These are phyloP conservation scores for Poecilia velifera DNA, from an alignment of 2,797 vertebrate genomes.

Conservation along the genomic window DNA sequence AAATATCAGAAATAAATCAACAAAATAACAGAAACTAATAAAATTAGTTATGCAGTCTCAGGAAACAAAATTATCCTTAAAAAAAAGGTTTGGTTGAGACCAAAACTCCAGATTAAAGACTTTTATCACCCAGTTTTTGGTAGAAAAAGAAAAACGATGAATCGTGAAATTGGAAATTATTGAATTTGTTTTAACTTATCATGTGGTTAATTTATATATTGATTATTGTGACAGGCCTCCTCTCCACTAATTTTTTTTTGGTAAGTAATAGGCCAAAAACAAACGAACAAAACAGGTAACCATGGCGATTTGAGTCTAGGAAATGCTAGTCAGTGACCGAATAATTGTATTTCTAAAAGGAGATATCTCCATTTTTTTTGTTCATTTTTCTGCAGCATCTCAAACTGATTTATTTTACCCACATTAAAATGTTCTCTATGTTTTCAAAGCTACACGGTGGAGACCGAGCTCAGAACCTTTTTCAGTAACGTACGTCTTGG, in stretches of 20 bases:
- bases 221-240: no score
- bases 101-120: no score
- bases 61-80: no score
- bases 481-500: background rate
- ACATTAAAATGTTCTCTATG: background rate
- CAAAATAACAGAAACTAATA: no score
- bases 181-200: no score
- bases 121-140: no score
- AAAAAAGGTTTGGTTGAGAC: no score
- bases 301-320: background rate
- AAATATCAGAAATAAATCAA: no score
- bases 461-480: background rate
- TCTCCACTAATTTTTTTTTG: background rate
- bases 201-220: no score
- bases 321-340: background rate
- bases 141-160: no score
- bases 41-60: no score
- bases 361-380: background rate
- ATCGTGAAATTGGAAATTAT: no score
- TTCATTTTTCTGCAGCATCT: background rate
- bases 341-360: background rate
- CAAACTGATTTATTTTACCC: background rate
- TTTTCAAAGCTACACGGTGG: background rate
- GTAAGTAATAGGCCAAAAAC: background rate
- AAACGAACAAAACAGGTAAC: background rate